Conservation (phyloP, 2,888 invertebrate genomes). For the Copidosoma aretas region DNA sequence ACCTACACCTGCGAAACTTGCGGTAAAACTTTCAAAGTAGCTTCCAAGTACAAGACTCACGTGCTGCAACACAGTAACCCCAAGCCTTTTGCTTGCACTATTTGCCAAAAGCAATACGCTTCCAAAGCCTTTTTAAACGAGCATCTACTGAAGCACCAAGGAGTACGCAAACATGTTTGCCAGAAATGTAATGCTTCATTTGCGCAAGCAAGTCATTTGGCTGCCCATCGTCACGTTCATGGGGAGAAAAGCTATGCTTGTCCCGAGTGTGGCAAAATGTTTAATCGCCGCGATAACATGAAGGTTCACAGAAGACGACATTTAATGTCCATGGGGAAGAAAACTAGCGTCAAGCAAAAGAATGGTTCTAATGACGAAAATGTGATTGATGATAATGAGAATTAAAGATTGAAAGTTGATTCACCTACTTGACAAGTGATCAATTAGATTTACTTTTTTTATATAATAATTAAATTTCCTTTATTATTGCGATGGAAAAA, state of each 20-base stretch:
- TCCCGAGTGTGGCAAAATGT: constrained; percentile 59
- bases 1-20: constrained; percentile 60
- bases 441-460: constrained; percentile 9
- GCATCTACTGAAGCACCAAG: constrained; percentile 60
- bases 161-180: constrained; percentile 59
- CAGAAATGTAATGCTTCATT: constrained; percentile 59
- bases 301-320: constrained; percentile 60
- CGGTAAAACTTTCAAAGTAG: constrained; percentile 59
- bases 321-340: constrained; percentile 49
- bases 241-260: constrained; percentile 60
- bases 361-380: constrained; percentile 37
- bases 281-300: constrained; percentile 61
- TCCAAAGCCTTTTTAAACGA: constrained; percentile 61
- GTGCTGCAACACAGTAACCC: constrained; percentile 60
- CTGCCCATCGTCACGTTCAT: constrained; percentile 60
- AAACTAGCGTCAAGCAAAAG: constrained; percentile 43
- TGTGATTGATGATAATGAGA: constrained; percentile 33
- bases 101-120: constrained; percentile 60
- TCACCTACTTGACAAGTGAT: constrained; percentile 12
- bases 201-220: constrained; percentile 60
- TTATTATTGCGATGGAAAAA: constrained; percentile 14
- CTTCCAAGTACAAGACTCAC: constrained; percentile 59
- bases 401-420: background rate
- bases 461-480: constrained; percentile 12
- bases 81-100: constrained; percentile 57